Percentiles rank a stretch among this genome's conserved stretches.
These are phyloP conservation scores for Pseudocheirus occidentalis DNA, from an alignment of 2,797 vertebrate genomes.

Conservation along the genomic window DNA sequence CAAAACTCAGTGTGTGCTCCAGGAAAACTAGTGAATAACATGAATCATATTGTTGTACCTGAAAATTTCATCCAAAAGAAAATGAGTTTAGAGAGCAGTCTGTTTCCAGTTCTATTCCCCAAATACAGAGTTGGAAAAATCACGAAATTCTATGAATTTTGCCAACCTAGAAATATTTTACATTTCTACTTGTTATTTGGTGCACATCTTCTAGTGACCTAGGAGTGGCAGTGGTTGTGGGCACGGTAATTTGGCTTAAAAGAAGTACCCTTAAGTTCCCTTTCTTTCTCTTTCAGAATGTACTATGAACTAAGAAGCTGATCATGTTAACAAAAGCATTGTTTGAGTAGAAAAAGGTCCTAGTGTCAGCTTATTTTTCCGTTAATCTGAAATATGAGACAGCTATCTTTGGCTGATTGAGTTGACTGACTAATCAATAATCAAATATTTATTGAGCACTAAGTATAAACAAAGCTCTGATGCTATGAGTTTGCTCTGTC, in stretches of 20 bases:
- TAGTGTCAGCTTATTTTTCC: not conserved
- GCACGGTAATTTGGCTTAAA: slow-evolving; percentile 26
- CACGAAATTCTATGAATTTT: slow-evolving; percentile 29
- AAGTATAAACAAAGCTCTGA: not conserved
- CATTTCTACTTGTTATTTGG: not conserved
- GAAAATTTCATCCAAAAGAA: slow-evolving; percentile 51
- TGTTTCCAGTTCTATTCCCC: not conserved
- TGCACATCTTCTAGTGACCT: not conserved
- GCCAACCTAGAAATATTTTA: slow-evolving; percentile 16
- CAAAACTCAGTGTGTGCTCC: slow-evolving; percentile 36
- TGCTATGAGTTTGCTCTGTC: not conserved
- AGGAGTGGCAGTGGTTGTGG: slow-evolving; percentile 5
- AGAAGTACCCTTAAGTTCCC: slow-evolving; percentile 28
- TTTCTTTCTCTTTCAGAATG: not conserved
- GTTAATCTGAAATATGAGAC: not conserved
- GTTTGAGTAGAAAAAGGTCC: slow-evolving; percentile 17
- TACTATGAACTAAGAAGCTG: slow-evolving; percentile 33
- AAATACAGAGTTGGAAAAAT: slow-evolving; percentile 33
- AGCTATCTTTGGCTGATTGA: not conserved
- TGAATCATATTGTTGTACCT: slow-evolving; percentile 19
- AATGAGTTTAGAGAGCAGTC: slow-evolving; percentile 53
- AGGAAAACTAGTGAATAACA: slow-evolving; percentile 20
- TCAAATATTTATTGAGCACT: not conserved
- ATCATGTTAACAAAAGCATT: slow-evolving; percentile 1
- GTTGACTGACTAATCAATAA: not conserved